These are phyloP conservation scores for Venturia canescens DNA, from an alignment of 1,140 invertebrate genomes.

Conservation along the genomic window DNA sequence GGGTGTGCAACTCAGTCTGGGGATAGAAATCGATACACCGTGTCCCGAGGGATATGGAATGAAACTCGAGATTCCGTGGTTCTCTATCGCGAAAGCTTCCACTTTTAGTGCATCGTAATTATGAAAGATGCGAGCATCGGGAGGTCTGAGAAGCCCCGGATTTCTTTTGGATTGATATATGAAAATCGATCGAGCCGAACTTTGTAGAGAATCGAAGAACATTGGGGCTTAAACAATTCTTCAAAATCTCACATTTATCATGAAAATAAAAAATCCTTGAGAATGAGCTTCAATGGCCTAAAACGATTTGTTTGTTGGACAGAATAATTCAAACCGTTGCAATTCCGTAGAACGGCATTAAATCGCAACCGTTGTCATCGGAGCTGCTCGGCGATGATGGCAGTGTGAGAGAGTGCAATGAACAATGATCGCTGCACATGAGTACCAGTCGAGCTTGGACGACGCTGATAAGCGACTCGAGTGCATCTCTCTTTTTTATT, in stretches of 20 bases:
- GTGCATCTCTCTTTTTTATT: not conserved
- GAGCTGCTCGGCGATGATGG: not conserved
- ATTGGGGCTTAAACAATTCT: too few relatives aligned
- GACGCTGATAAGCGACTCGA: conserved; percentile 6
- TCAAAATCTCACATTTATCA: too few relatives aligned
- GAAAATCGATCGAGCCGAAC: too few relatives aligned
- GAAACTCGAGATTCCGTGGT: conserved; percentile 37
- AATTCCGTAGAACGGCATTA: too few relatives aligned
- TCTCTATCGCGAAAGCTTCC: not conserved
- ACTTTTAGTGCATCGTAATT: not conserved
- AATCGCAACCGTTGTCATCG: not conserved
- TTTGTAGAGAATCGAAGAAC: too few relatives aligned
- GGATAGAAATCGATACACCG: conserved; percentile 41
- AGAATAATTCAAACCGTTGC: too few relatives aligned
- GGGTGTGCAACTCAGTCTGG: not conserved
- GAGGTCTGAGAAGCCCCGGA: too few relatives aligned
- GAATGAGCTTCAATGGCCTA: too few relatives aligned
- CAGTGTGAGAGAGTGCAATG: not conserved
- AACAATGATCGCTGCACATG: not conserved
- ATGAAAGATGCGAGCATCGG: too few relatives aligned
- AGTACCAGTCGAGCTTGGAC: not conserved
- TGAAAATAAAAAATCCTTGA: too few relatives aligned
- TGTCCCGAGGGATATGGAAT: conserved; percentile 4
- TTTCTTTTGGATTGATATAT: too few relatives aligned
- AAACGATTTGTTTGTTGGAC: too few relatives aligned